Base-by-base conservation (phyloP, 2,797 vertebrate species). In the Fratercula arctica region DNA sequence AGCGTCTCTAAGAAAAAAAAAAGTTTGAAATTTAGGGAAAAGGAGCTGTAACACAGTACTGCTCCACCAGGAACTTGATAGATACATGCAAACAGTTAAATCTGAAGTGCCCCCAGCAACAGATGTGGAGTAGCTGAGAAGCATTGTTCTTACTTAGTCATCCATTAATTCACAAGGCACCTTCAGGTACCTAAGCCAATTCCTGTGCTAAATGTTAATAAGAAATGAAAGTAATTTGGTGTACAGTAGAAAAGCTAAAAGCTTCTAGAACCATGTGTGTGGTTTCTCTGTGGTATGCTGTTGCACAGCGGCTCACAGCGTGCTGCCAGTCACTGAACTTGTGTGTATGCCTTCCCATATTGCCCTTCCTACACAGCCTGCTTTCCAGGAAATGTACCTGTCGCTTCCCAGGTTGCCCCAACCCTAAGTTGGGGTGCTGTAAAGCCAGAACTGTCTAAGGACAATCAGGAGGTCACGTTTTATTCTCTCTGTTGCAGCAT, bases 271-370 rank as follows among this genome's bases (percentile, higher is more conserved):
- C 21, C 3, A 2, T 7, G 11, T 10, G 13, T 5, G 3, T 45
- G 43, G n/a, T 53, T 82, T 53, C 18, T 76, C 31, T 37, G 11
- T 41, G 76, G 28, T 50, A 2, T 19, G 46, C 41, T 37, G 59
- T 25, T 3, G 1, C 59, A 21, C 37, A 69, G 51, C 60, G 25
- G 59, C 60, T 80, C 31, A 14, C 56, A 53, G 67, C 48, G 35
- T n/a, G 28, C 74, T 85, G 33, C 46, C 33, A 25, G 53, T 35
- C 54, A 24, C 68, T 8, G 15, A 28, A 10, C 39, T 7, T 21
- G 31, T 2, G 17, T 20, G 7, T 29, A 5, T 37, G 10, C 70
- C 41, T 45, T 48, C 39, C 64, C 2, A 0, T 9, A 15, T 12
- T 16, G 53, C 37, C 21, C 20, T 76, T 85, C 59, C 72, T 39